Conservation (phyloP, 2,888 invertebrate species). For the Phorcus lineatus region DNA sequence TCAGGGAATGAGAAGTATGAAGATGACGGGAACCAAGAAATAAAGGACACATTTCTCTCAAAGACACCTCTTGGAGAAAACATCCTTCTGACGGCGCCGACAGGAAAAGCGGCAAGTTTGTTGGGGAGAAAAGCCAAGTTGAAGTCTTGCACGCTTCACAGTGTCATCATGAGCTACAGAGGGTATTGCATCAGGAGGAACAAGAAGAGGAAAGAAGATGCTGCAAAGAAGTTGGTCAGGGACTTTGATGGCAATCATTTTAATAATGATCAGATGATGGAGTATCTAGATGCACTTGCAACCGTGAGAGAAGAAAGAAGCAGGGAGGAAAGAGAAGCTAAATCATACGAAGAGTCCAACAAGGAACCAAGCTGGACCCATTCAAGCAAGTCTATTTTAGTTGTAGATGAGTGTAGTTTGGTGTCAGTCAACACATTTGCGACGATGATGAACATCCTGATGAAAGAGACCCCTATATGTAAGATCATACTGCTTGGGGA, state of each 20-base stretch:
- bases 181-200: not conserved
- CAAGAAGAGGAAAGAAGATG: not conserved
- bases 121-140: constrained; percentile 61
- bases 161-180: constrained; percentile 47
- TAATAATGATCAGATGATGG: too few species aligned
- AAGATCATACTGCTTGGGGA: constrained; percentile 69
- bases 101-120: constrained; percentile 69
- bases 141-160: constrained; percentile 64
- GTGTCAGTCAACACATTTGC: constrained; percentile 65
- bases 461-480: constrained; percentile 49
- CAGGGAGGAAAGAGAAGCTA: not conserved
- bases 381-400: constrained; percentile 42
- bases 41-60: constrained; percentile 27
- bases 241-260: too few species aligned
- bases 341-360: not conserved
- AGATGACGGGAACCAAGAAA: constrained; percentile 1
- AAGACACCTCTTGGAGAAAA: constrained; percentile 22
- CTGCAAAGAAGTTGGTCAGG: not conserved
- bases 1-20: too few species aligned
- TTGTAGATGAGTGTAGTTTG: constrained; percentile 71
- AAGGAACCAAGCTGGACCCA: constrained; percentile 28
- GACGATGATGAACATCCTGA: constrained; percentile 56
- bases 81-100: constrained; percentile 68
- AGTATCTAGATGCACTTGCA: not conserved
- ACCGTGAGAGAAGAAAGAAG: constrained; percentile 10